A percentile compares a stretch with the other conserved stretches of the same genome.
Conservation (phyloP, 2,888 invertebrate species). For the Ectropis crepuscularia region DNA sequence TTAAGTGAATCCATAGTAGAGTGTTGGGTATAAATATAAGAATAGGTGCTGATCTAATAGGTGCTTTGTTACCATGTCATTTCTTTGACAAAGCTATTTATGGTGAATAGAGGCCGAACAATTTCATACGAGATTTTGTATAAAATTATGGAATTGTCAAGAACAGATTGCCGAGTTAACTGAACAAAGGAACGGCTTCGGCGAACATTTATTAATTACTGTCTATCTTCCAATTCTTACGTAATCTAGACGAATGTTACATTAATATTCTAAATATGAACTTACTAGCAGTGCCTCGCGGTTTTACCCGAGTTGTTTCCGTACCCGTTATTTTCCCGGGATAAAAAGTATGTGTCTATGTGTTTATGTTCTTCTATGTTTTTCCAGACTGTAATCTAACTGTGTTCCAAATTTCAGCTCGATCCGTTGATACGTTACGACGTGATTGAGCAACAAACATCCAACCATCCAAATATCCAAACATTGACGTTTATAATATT, state of each 20-base stretch:
- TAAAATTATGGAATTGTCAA: constrained; percentile 32
- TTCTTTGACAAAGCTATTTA: constrained; percentile 12
- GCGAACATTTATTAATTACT: constrained; percentile 12
- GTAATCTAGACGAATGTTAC: neutral
- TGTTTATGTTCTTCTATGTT: too few relatives aligned
- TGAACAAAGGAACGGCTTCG: constrained; percentile 24
- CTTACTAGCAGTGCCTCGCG: neutral
- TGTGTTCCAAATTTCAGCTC: too few relatives aligned
- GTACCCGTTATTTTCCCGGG: too few relatives aligned
- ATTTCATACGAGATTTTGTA: constrained; percentile 21
- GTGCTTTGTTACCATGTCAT: neutral
- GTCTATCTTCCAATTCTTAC: neutral
- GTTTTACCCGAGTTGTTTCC: too few relatives aligned
- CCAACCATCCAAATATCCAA: too few relatives aligned
- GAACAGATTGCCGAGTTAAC: constrained; percentile 21
- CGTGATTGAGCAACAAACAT: too few relatives aligned
- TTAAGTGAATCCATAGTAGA: too few relatives aligned
- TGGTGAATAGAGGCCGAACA: constrained; percentile 9
- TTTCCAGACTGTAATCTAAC: too few relatives aligned
- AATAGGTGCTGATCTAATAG: neutral
- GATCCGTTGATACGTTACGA: too few relatives aligned
- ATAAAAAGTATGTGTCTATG: too few relatives aligned
- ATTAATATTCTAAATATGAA: neutral
- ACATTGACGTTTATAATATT: too few relatives aligned
- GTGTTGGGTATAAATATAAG: too few relatives aligned